These are phyloP conservation scores for Lysiphlebus fabarum DNA, from an alignment of 1,140 invertebrate genomes.

Conservation along the genomic window DNA sequence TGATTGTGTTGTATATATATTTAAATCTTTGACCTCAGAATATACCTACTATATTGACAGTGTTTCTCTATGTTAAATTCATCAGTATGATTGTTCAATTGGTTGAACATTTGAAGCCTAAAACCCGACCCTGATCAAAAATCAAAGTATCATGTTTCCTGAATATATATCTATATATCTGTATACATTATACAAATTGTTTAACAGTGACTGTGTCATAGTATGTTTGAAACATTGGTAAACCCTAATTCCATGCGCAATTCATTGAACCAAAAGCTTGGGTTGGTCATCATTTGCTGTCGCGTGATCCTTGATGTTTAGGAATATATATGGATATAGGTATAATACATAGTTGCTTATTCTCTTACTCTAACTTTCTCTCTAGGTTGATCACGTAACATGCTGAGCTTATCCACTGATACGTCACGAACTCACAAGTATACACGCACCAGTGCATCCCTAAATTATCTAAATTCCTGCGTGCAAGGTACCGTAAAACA, in stretches of 20 bases:
- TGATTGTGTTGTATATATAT: too few species aligned
- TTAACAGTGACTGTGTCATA: neutral
- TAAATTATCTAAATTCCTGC: too few species aligned
- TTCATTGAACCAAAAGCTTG: constrained; percentile 38
- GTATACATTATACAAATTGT: too few species aligned
- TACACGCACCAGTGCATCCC: constrained; percentile 2
- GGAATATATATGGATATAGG: constrained; percentile 10
- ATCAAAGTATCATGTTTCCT: too few species aligned
- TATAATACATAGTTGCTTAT: constrained; percentile 9
- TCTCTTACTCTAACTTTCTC: neutral
- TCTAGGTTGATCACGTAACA: constrained; percentile 12
- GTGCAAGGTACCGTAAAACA: too few species aligned
- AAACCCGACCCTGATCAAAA: too few species aligned
- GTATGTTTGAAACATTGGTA: constrained; percentile 16
- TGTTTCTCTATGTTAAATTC: too few species aligned
- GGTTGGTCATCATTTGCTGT: constrained; percentile 43
- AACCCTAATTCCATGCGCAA: constrained; percentile 40
- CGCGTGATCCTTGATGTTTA: constrained; percentile 34
- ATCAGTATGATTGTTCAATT: too few species aligned
- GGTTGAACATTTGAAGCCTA: too few species aligned
- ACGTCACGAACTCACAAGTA: constrained; percentile 24
- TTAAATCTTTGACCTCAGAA: too few species aligned
- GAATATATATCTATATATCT: too few species aligned
- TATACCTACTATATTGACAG: too few species aligned
- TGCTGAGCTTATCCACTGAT: constrained; percentile 31